Evolutionary conservation across 1,140 invertebrate species (phyloP).

Genomic region (Nasonia longicornis): DNA sequence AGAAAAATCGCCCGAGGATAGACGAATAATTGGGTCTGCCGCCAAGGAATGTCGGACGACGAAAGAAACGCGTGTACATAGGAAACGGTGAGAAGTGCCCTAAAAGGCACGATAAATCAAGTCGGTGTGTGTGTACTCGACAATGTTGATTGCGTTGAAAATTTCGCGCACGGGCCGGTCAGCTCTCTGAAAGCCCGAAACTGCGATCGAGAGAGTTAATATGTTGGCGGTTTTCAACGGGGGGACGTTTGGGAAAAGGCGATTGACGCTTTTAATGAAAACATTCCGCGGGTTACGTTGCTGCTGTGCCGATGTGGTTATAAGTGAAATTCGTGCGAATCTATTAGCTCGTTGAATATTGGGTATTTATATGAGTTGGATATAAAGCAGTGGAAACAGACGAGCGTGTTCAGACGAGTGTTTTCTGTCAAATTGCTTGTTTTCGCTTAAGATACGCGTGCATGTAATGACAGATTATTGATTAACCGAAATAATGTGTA

Average conservation of each 20-base stretch:
- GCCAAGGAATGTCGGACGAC: slow-evolving; percentile 13
- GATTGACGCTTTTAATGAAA: slow-evolving; percentile 17
- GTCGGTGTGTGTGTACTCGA: background rate
- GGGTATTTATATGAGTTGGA: no score
- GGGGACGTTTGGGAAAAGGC: background rate
- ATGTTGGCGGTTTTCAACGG: background rate
- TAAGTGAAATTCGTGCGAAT: background rate
- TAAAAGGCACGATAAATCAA: slow-evolving; percentile 35
- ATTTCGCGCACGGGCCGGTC: background rate
- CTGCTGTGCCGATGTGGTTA: background rate
- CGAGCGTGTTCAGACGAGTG: background rate
- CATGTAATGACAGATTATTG: no score
- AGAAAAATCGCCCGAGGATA: slow-evolving; percentile 23
- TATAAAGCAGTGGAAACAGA: background rate
- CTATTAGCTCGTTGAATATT: background rate
- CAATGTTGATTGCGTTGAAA: slow-evolving; percentile 4
- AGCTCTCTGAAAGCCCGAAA: background rate
- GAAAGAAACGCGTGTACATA: slow-evolving; percentile 10
- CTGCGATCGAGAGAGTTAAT: background rate
- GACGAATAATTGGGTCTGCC: slow-evolving; percentile 38
- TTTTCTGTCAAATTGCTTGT: background rate
- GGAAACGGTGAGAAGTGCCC: slow-evolving; percentile 12
- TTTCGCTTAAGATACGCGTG: background rate
- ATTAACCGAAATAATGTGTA: background rate
- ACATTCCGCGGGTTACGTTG: background rate